Evolutionary conservation across 2,113 vertebrate genomes (phyloP).

Genomic region (Rhynchomys soricoides): DNA sequence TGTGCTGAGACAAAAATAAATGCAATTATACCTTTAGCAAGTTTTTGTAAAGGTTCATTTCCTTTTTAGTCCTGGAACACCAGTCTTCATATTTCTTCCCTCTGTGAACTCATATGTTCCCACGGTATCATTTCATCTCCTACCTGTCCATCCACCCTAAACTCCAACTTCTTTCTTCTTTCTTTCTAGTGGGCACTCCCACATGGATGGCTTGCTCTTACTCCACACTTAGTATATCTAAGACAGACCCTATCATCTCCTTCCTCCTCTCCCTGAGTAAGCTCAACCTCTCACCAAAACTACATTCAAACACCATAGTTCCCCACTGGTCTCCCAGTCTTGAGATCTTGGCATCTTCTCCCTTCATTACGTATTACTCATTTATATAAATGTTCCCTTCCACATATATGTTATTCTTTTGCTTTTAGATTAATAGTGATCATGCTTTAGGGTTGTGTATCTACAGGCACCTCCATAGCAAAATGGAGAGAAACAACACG

Average conservation of each 20-base stretch:
- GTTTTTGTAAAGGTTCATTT: neutral
- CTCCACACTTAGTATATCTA: neutral
- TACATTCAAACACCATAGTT: neutral
- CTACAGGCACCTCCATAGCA: neutral
- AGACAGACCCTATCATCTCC: neutral
- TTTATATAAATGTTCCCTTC: neutral
- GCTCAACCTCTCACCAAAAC: neutral
- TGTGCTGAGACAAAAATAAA: neutral
- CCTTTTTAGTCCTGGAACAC: neutral
- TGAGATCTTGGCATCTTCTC: constrained; percentile 4
- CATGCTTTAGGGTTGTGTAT: neutral
- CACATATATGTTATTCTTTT: neutral
- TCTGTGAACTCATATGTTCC: neutral
- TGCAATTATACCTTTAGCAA: neutral
- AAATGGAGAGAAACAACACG: constrained; percentile 6
- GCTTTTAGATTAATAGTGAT: neutral
- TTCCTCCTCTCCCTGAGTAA: neutral
- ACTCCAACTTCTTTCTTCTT: neutral
- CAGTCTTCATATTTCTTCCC: neutral
- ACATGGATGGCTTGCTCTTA: neutral
- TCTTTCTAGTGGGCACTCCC: neutral
- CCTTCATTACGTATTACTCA: neutral
- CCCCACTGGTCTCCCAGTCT: neutral
- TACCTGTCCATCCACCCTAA: neutral
- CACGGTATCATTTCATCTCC: neutral